Base-by-base conservation (phyloP, 1,140 invertebrate genomes). In the Artemia franciscana region DNA sequence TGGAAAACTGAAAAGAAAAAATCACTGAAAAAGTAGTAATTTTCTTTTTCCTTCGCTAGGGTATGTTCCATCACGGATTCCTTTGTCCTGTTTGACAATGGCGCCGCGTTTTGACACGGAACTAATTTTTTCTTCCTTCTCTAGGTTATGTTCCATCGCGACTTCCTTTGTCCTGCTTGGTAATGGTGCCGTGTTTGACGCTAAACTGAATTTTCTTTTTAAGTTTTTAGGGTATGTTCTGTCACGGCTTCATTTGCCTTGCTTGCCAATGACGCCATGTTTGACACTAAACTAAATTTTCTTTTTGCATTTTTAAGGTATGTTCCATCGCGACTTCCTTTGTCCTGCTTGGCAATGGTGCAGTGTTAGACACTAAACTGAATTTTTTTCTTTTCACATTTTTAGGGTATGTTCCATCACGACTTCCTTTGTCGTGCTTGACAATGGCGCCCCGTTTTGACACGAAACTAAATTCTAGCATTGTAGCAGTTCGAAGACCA, bases 371-470 rank as follows among this genome's bases (percentile, higher is more conserved):
- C 15, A 5, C 12, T 15, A 26, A 60, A 15, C 7, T 7, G 27
- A 9, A 60, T 24, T 24, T 65, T 24, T 23, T 51, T 61, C 3
- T 51, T 56, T 59, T 82, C n/a, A n/a, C n/a, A 79, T 28, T 73
- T 76, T 79, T 67, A 80, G 87, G 87, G 62, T 91, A 84, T 69
- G 77, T 91, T 70, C 92, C 92, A 0, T 73, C 77, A 25, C 79
- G 83, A 62, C 76, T 96, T 63, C 92, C 92, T 7, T 76, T 82
- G 0, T 93, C 91, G 60, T 92, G 90, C 72, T 76, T 97, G 60
- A 91, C 89, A 4, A 92, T 88, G 76, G 87, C 88, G 4, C 93
- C 93, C 3, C 78, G 91, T 62, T 82, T 88, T 27, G 85, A 88
- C 60, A 67, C 66, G n/a, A 69, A 68, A 28, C 60, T 65, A 25